Conservation (phyloP, 2,888 invertebrate species). For the Pinctada fucata region DNA sequence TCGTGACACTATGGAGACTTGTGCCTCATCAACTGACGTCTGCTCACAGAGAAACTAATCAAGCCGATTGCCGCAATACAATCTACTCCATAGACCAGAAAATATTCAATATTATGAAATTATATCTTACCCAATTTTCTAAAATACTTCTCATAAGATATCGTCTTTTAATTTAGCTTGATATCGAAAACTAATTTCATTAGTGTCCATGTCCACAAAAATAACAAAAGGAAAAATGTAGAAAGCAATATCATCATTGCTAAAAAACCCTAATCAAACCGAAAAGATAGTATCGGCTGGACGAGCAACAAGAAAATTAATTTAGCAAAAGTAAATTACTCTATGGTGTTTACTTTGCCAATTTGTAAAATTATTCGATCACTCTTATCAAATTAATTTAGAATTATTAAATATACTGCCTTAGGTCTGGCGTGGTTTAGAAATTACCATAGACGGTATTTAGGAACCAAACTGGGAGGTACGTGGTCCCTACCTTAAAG, state of each 20-base stretch:
- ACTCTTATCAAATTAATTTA: constrained; percentile 44
- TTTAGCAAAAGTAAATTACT: constrained; percentile 37
- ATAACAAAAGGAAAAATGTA: constrained; percentile 6
- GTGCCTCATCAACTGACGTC: constrained; percentile 35
- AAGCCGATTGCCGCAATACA: constrained; percentile 31
- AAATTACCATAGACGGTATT: neutral
- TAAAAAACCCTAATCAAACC: constrained; percentile 2
- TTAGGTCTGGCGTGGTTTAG: constrained; percentile 12
- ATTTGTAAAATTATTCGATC: constrained; percentile 45
- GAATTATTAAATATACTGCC: constrained; percentile 40
- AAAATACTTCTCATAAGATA: constrained; percentile 30
- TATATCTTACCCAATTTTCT: constrained; percentile 24
- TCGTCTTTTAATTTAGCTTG: constrained; percentile 31
- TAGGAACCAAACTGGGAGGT: neutral
- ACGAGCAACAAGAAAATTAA: constrained; percentile 26
- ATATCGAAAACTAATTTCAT: constrained; percentile 18
- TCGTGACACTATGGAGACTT: constrained; percentile 33
- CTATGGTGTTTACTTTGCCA: constrained; percentile 39
- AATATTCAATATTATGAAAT: constrained; percentile 40
- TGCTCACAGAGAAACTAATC: constrained; percentile 37
- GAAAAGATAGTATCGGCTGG: neutral
- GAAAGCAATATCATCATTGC: neutral
- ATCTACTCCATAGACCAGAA: constrained; percentile 30
- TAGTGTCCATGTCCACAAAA: constrained; percentile 21
- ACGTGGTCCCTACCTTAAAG: too few relatives aligned